phyloP scores from a whole-genome alignment of 2,797 vertebrate genomes.

The Sebastiscus tertius region DNA sequence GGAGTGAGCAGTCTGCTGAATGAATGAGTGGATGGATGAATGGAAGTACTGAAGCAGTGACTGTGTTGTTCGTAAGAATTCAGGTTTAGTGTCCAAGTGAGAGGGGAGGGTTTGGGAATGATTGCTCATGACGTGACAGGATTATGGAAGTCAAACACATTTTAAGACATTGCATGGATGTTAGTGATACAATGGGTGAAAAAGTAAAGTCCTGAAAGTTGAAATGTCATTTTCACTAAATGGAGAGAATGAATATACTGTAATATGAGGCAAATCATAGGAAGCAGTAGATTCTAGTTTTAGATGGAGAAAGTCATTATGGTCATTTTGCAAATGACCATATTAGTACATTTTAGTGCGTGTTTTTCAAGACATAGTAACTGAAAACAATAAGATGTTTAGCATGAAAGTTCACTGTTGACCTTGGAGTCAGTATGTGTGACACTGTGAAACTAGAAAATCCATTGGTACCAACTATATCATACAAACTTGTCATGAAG shows the following conservation, averaged over 20 bases:
- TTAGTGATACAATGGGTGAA: not conserved
- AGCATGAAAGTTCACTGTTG: no score
- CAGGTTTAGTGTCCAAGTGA: not conserved
- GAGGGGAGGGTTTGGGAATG: not conserved
- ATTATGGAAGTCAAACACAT: not conserved
- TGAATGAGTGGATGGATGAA: not conserved
- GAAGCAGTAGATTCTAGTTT: not conserved
- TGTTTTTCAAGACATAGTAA: not conserved
- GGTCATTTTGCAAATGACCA: not conserved
- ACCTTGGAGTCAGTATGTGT: no score
- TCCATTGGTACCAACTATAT: no score
- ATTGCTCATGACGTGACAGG: not conserved
- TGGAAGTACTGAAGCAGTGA: not conserved
- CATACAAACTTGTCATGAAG: no score
- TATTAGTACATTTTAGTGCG: not conserved
- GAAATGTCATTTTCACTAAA: not conserved
- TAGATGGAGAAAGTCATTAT: not conserved
- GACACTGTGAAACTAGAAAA: no score
- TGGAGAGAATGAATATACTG: no score
- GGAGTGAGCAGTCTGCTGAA: not conserved
- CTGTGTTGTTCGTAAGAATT: conserved; percentile 11
- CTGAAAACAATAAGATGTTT: not conserved
- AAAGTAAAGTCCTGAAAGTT: not conserved
- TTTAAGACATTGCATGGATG: not conserved
- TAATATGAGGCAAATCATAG: not conserved